Base-by-base conservation (phyloP, 1,140 invertebrate genomes). In the Drosophila pectinifera region DNA sequence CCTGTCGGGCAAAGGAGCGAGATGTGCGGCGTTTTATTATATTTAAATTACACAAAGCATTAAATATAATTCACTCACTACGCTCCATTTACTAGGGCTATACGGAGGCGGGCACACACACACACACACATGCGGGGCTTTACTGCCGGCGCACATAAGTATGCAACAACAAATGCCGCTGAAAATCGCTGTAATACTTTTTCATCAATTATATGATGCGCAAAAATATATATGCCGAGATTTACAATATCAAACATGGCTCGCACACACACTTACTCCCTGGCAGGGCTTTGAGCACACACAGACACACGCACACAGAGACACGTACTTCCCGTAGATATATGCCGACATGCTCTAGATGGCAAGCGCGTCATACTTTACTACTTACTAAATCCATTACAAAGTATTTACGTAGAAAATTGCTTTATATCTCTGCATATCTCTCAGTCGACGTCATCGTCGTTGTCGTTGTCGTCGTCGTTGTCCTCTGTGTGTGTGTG, bases 391-490 rank as follows among this genome's bases (percentile, higher is more conserved):
- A 89, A 89, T 89, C 84, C 84, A 89, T 89, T 89, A 89, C 84
- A 89, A 89, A 89, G 84, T 89, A 89, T 89, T 89, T 89, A 89
- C 84, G 84, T 89, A 89, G 84, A 89, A 89, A 89, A 89, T 89
- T 89, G 84, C 84, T 89, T 89, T 89, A 89, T 89, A 89, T 86
- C 83, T 88, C 79, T 88, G 83, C 83, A 86, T 86, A 86, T 88
- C 83, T 82, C 79, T 79, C 63, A 56, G 78, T 72, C 80, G 78
- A 78, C 82, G 73, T 63, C 80, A 65, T 61, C 61, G 62, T 78
- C 65, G 62, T 80, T 61, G 70, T 63, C 57, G 26, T 7, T 28
- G 73, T 59, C 80, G 56, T 68, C 53, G 62, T 78, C 65, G 62
- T 80, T 61, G 72, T 63, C 57, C 56, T 62, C 61, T 61, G 28